Percentiles rank a stretch among this genome's conserved stretches.
These are phyloP conservation scores for Chanos chanos DNA, from an alignment of 2,797 vertebrate species.

Conservation along the genomic window DNA sequence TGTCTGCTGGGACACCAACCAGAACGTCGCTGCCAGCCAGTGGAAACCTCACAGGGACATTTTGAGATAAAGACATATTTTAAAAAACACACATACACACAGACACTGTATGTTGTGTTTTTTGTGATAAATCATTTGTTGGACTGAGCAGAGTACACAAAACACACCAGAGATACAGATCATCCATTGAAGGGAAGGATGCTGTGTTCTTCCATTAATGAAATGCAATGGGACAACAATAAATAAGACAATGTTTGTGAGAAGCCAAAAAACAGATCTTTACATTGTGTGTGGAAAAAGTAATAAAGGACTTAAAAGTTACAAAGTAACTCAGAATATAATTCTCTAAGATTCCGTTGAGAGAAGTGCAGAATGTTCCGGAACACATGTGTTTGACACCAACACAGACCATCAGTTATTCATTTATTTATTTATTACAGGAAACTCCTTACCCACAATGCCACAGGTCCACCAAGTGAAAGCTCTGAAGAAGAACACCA, in stretches of 20 bases:
- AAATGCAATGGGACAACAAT: no score
- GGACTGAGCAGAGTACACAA: no score
- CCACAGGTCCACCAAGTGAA: slow-evolving; percentile 79
- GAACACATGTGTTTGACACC: not conserved
- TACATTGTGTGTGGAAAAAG: no score
- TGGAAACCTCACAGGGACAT: slow-evolving; percentile 67
- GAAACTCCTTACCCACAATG: slow-evolving; percentile 70
- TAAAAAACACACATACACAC: not conserved
- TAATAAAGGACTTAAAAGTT: no score
- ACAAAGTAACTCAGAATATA: no score
- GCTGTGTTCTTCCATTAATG: no score
- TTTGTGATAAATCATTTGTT: not conserved
- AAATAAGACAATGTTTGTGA: no score
- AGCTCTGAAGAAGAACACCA: slow-evolving; percentile 77
- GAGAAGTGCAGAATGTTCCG: no score
- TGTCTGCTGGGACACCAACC: slow-evolving; percentile 85
- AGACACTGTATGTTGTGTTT: slow-evolving; percentile 4
- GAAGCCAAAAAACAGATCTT: no score
- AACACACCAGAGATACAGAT: no score
- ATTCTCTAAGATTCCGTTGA: no score
- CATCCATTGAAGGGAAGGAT: no score
- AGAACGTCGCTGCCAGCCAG: slow-evolving; percentile 85
- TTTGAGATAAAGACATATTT: slow-evolving; percentile 4
- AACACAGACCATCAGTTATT: not conserved
- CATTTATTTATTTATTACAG: not conserved